Evolutionary conservation across 2,888 invertebrate genomes (phyloP).

Genomic region (Scelioninae gen. 2): DNA sequence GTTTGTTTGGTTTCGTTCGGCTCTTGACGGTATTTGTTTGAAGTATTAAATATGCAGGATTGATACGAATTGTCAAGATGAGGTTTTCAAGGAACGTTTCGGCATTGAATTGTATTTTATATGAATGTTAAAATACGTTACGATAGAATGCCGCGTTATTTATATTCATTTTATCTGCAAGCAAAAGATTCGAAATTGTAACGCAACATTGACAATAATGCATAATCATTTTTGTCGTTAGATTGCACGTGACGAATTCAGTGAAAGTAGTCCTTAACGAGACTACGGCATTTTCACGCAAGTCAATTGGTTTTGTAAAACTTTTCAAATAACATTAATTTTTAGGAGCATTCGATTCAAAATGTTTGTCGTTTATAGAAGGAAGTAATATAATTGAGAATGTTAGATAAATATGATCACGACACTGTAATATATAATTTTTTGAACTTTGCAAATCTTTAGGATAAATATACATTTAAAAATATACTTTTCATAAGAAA

Average conservation of each 20-base stretch:
- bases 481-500: too few species aligned
- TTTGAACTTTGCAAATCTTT: too few species aligned
- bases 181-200: not conserved
- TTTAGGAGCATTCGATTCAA: not conserved
- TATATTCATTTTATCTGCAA: not conserved
- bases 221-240: not conserved
- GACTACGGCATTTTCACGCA: not conserved
- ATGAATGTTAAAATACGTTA: not conserved
- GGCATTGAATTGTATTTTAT: conserved; percentile 1
- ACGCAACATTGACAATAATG: conserved; percentile 14
- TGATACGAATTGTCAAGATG: conserved; percentile 12
- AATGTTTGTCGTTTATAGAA: not conserved
- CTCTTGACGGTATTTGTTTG: conserved; percentile 21
- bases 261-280: not conserved
- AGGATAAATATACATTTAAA: too few species aligned
- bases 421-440: too few species aligned
- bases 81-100: not conserved
- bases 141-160: not conserved
- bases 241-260: not conserved
- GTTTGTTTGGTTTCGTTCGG: conserved; percentile 14
- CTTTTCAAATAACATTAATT: not conserved
- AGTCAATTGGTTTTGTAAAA: not conserved
- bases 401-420: too few species aligned
- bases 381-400: too few species aligned
- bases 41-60: conserved; percentile 29